Percentiles rank a stretch among this genome's conserved stretches.
These are phyloP conservation scores for Tillus elongatus DNA, from an alignment of 2,888 invertebrate genomes.

Conservation along the genomic window DNA sequence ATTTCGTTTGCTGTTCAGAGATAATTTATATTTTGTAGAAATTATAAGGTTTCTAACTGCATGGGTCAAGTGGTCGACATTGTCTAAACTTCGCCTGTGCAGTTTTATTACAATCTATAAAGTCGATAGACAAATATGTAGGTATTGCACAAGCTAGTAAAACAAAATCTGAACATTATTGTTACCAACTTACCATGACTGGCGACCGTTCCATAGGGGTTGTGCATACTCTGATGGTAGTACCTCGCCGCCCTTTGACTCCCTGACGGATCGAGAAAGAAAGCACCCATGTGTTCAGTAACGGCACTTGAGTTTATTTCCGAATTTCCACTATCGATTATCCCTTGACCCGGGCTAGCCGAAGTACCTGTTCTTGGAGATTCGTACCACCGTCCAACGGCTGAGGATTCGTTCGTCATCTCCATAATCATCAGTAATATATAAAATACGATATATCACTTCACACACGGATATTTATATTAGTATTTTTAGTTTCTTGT, in stretches of 20 bases:
- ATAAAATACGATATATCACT: slow-evolving; percentile 27
- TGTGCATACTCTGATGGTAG: slow-evolving; percentile 45
- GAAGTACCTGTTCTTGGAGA: slow-evolving; percentile 40
- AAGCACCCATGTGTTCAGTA: slow-evolving; percentile 43
- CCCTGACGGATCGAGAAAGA: slow-evolving; percentile 42
- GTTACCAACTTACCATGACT: slow-evolving; percentile 38
- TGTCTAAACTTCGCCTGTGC: no score
- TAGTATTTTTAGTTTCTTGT: no score
- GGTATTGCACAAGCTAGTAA: no score
- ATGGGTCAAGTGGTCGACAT: no score
- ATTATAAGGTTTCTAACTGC: no score
- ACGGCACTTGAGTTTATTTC: slow-evolving; percentile 40
- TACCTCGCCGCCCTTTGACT: slow-evolving; percentile 41
- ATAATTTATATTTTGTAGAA: no score
- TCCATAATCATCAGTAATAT: slow-evolving; percentile 44
- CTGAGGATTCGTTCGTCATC: slow-evolving; percentile 42
- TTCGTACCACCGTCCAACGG: slow-evolving; percentile 44
- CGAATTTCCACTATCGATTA: slow-evolving; percentile 29
- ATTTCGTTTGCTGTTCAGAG: no score
- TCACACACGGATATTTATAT: slow-evolving; percentile 33
- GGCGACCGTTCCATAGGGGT: slow-evolving; percentile 41
- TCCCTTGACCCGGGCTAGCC: slow-evolving; percentile 37
- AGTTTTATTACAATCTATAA: no score
- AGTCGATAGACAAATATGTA: no score
- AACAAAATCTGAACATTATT: no score